These are phyloP conservation scores for Chaetodon trifascialis DNA, from an alignment of 2,113 vertebrate genomes.

Conservation along the genomic window DNA sequence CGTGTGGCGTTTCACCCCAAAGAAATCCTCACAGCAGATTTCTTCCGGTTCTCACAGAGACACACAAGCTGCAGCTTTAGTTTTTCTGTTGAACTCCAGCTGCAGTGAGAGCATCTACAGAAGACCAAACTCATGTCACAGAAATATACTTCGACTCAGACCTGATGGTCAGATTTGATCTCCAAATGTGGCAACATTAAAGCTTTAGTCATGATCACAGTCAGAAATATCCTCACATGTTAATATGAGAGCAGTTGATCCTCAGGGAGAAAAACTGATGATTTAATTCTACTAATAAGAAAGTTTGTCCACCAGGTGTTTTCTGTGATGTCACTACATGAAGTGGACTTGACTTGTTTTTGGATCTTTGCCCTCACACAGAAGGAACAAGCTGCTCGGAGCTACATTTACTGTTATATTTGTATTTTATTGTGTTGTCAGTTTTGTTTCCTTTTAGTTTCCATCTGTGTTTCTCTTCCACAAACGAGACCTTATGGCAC, in stretches of 20 bases:
- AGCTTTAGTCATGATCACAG: background rate
- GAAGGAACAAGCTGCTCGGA: background rate
- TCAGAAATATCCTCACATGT: background rate
- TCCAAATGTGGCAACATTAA: too few species aligned
- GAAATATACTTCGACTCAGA: background rate
- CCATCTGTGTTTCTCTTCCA: slow-evolving; percentile 40
- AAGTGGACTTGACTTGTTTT: background rate
- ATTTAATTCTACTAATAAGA: background rate
- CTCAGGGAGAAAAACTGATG: background rate
- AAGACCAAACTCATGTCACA: too few species aligned
- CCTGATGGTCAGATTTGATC: background rate
- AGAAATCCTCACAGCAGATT: slow-evolving; percentile 25
- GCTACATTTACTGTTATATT: background rate
- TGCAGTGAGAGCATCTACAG: background rate
- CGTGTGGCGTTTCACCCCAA: background rate
- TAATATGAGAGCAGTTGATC: background rate
- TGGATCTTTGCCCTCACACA: slow-evolving; percentile 9
- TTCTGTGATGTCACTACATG: background rate
- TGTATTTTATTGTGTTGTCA: background rate
- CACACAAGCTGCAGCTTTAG: background rate
- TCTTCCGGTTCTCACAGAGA: background rate
- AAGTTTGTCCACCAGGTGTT: background rate
- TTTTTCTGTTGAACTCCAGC: background rate
- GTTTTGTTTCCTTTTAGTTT: slow-evolving; percentile 37
- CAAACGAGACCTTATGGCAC: slow-evolving; percentile 13